These are phyloP conservation scores for Drosophila hawaiiensis DNA, from an alignment of 2,888 invertebrate genomes.

Conservation along the genomic window DNA sequence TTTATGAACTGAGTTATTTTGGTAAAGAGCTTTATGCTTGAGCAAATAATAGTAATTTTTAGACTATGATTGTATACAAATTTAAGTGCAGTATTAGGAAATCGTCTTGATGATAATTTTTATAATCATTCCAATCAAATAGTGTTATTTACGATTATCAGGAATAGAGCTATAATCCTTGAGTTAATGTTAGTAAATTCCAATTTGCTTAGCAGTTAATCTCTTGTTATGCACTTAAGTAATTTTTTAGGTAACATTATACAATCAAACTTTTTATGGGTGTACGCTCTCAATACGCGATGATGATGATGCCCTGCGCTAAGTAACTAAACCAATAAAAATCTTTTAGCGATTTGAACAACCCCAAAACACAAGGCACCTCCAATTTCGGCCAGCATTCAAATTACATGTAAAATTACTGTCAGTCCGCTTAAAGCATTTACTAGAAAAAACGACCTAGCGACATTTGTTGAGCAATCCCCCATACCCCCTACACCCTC, in stretches of 20 bases:
- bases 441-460: constrained; percentile 43
- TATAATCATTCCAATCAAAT: neutral
- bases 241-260: neutral
- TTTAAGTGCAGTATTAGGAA: neutral
- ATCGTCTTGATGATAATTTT: too few species aligned
- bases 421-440: constrained; percentile 71
- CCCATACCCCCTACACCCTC: neutral
- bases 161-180: neutral
- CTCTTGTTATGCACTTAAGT: neutral
- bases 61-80: neutral
- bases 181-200: neutral
- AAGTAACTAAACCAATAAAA: constrained; percentile 31
- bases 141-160: neutral
- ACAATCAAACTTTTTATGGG: neutral
- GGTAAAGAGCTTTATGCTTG: neutral
- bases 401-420: constrained; percentile 77
- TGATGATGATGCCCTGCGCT: constrained; percentile 3
- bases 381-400: constrained; percentile 48
- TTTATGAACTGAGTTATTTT: neutral
- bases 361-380: neutral
- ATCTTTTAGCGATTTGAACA: constrained; percentile 38
- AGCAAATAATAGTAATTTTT: neutral
- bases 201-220: neutral
- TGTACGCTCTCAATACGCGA: constrained; percentile 3
- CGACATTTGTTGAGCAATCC: constrained; percentile 43